Evolutionary conservation across 2,797 vertebrate species (phyloP).

Genomic region (Oryzias sinensis): DNA sequence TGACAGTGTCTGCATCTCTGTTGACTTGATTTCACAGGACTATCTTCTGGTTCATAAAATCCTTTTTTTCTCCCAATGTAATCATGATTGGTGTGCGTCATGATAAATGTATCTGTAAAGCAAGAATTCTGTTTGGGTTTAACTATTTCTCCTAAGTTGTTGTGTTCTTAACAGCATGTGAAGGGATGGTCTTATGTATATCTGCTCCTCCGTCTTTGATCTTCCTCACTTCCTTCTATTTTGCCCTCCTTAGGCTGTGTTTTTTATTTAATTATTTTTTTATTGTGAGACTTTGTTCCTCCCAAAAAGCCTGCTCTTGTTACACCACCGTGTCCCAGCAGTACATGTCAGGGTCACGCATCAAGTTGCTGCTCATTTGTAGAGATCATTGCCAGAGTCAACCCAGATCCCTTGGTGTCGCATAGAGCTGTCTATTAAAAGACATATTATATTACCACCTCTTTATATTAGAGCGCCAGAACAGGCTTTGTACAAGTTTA

Average conservation of each 20-base stretch:
- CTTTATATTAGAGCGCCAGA: constrained; percentile 4
- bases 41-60: constrained; percentile 3
- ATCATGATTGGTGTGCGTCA: neutral
- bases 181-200: constrained; percentile 40
- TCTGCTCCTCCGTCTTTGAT: constrained; percentile 56
- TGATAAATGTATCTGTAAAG: too few species aligned
- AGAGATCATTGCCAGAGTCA: constrained; percentile 31
- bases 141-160: constrained; percentile 32
- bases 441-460: constrained; percentile 17
- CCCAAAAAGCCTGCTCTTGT: constrained; percentile 33
- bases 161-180: constrained; percentile 49
- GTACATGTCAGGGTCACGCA: constrained; percentile 21
- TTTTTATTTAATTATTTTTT: constrained; percentile 14
- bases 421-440: constrained; percentile 17
- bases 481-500: constrained; percentile 10
- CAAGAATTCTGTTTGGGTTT: too few species aligned
- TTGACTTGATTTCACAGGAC: constrained; percentile 4
- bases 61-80: neutral
- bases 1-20: constrained; percentile 2
- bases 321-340: constrained; percentile 24
- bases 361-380: constrained; percentile 44
- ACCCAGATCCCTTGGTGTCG: constrained; percentile 17
- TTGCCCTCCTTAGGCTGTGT: constrained; percentile 41
- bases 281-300: constrained; percentile 53
- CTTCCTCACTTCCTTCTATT: constrained; percentile 25